Percentiles rank a stretch among this genome's conserved stretches.
Conservation (phyloP, 2,113 vertebrate genomes). For the Phaethornis superciliosus region DNA sequence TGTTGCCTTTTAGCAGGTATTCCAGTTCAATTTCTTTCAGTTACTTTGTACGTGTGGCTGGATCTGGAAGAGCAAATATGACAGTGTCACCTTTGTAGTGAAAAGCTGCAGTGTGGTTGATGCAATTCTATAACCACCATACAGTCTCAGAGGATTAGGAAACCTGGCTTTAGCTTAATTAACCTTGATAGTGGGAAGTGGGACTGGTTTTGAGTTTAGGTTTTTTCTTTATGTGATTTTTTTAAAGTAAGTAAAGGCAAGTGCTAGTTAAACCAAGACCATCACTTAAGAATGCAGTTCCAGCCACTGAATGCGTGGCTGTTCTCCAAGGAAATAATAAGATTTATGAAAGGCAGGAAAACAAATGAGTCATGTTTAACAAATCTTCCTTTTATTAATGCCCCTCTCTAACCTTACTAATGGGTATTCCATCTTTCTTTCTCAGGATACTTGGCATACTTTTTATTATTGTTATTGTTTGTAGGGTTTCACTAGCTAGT, state of each 20-base stretch:
- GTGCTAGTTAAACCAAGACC: background rate
- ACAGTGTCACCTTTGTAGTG: background rate
- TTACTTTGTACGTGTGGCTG: background rate
- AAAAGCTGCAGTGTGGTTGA: background rate
- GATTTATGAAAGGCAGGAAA: background rate
- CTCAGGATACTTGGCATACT: background rate
- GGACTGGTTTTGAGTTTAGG: background rate
- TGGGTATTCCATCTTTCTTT: background rate
- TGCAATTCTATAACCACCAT: background rate
- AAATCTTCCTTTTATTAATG: constrained; percentile 27
- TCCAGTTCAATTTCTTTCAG: background rate
- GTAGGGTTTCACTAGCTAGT: background rate
- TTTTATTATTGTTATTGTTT: constrained; percentile 16
- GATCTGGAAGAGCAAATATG: background rate
- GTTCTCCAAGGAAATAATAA: background rate
- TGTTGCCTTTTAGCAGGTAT: background rate
- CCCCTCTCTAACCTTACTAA: constrained; percentile 13
- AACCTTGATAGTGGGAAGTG: background rate
- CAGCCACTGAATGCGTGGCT: background rate
- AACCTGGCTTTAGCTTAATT: background rate
- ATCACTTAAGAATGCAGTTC: background rate
- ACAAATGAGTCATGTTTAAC: background rate
- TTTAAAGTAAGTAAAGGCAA: background rate
- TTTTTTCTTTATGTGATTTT: background rate
- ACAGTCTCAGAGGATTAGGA: background rate